Percentiles rank a stretch among this genome's conserved stretches.
Conservation (phyloP, 1,140 invertebrate genomes). For the Papilio glaucus region DNA sequence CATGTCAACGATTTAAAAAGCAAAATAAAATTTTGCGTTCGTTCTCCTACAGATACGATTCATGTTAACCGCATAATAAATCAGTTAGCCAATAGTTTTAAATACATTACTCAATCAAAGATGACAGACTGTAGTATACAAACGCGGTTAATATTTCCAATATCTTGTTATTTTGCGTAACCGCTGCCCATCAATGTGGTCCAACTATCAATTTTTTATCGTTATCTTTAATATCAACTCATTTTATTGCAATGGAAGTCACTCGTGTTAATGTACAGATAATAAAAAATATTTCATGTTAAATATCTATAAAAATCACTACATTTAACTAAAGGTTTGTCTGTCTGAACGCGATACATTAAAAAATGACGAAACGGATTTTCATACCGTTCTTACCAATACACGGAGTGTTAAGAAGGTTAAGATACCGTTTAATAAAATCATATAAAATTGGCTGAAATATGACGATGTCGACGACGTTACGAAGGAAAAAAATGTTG, state of each 20-base stretch:
- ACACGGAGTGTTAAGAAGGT: too few relatives aligned
- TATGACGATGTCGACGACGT: too few relatives aligned
- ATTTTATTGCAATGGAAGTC: not conserved
- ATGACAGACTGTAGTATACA: not conserved
- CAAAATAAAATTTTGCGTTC: not conserved
- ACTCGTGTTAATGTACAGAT: too few relatives aligned
- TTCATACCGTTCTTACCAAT: too few relatives aligned
- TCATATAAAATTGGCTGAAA: too few relatives aligned
- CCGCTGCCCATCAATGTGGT: not conserved
- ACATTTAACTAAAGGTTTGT: too few relatives aligned
- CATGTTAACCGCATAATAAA: not conserved
- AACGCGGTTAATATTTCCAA: constrained; percentile 19
- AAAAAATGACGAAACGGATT: too few relatives aligned
- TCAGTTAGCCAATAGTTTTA: constrained; percentile 7
- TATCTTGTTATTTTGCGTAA: constrained; percentile 29
- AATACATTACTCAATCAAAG: constrained; percentile 25
- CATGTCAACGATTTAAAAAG: not conserved
- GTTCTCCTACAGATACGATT: not conserved
- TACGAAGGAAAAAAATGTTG: too few relatives aligned
- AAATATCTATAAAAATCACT: too few relatives aligned
- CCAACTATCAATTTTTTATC: not conserved
- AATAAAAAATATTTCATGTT: not conserved
- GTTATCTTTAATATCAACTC: not conserved
- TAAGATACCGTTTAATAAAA: too few relatives aligned
- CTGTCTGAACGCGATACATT: too few relatives aligned